These are phyloP conservation scores for Sturnira hondurensis DNA, from an alignment of 2,113 vertebrate genomes.

Conservation along the genomic window DNA sequence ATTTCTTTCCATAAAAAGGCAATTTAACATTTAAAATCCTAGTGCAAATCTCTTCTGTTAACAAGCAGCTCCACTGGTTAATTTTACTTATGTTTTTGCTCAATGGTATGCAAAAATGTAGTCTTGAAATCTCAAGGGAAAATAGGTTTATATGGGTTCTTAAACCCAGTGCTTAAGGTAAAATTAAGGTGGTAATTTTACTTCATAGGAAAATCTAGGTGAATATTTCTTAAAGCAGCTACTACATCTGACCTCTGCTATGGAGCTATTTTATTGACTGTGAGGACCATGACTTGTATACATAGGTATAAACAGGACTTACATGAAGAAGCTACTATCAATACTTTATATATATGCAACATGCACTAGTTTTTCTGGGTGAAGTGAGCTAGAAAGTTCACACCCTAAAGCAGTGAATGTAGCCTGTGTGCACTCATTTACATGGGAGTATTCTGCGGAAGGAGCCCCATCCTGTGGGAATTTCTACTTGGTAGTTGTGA, in stretches of 20 bases:
- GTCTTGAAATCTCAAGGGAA: not conserved
- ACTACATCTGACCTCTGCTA: not conserved
- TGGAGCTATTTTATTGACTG: not conserved
- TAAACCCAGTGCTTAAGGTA: not conserved
- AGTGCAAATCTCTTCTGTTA: not conserved
- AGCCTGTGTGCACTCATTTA: not conserved
- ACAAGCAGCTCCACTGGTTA: not conserved
- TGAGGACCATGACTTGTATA: not conserved
- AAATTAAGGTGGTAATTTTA: not conserved
- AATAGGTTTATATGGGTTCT: not conserved
- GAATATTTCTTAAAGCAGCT: not conserved
- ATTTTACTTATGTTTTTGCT: constrained; percentile 13
- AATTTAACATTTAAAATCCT: not conserved
- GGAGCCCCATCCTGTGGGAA: not conserved
- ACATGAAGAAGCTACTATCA: not conserved
- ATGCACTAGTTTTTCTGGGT: not conserved
- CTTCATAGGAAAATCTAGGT: not conserved
- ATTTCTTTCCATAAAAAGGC: not conserved
- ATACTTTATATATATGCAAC: not conserved
- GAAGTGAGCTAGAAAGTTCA: not conserved
- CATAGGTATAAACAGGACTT: not conserved
- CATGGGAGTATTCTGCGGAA: not conserved
- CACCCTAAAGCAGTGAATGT: not conserved
- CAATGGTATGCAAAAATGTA: not conserved
- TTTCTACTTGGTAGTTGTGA: not conserved